A percentile compares a stretch with the other conserved stretches of the same genome.
Conservation (phyloP, 2,888 invertebrate species). For the Biston stratarius region DNA sequence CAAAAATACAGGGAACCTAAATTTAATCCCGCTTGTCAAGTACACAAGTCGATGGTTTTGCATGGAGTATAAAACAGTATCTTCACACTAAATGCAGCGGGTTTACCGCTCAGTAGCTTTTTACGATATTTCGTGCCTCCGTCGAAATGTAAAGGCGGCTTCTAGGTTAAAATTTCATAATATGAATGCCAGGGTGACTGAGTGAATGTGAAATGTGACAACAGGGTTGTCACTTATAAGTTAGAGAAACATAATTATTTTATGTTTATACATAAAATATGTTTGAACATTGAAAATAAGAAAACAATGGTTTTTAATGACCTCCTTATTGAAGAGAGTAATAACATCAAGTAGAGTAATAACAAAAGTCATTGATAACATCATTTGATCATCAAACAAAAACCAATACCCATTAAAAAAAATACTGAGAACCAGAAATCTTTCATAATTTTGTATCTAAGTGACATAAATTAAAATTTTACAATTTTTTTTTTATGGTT, state of each 20-base stretch:
- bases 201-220: slow-evolving; percentile 24
- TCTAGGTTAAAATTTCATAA: slow-evolving; percentile 37
- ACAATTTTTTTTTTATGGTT: not conserved
- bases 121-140: slow-evolving; percentile 25
- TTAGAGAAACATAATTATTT: not conserved
- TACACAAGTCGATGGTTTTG: slow-evolving; percentile 18
- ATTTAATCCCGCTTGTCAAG: slow-evolving; percentile 18
- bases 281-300: not conserved
- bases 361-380: no score
- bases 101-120: slow-evolving; percentile 30
- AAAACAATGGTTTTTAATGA: no score
- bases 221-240: slow-evolving; percentile 14
- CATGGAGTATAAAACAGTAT: slow-evolving; percentile 25
- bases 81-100: slow-evolving; percentile 22
- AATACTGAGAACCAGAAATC: no score
- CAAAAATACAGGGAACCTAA: not conserved
- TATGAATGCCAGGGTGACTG: slow-evolving; percentile 29
- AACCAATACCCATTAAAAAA: no score
- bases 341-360: no score
- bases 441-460: no score
- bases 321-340: no score
- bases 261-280: not conserved
- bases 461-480: no score
- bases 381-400: no score
- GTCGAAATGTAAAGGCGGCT: slow-evolving; percentile 23